Evolutionary conservation across 1,140 invertebrate genomes (phyloP).

Genomic region (Littorina saxatilis): DNA sequence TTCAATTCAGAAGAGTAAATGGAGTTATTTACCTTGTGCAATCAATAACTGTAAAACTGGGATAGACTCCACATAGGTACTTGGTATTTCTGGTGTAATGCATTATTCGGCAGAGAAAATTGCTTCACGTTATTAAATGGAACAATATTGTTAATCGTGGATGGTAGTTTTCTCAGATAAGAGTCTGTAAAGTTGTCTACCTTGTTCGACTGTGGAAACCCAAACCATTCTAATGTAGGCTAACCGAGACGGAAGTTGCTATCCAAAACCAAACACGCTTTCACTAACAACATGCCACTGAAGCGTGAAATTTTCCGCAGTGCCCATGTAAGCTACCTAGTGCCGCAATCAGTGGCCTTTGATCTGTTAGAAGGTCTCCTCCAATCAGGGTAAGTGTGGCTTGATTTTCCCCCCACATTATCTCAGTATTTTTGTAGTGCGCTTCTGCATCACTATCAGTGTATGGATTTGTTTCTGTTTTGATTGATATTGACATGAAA

Average conservation of each 20-base stretch:
- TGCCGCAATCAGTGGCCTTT: neutral
- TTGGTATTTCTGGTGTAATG: no score
- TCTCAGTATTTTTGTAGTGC: neutral
- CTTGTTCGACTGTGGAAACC: constrained; percentile 8
- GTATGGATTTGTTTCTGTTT: neutral
- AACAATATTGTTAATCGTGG: no score
- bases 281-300: neutral
- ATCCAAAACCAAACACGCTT: neutral
- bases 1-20: no score
- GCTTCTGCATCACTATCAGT: neutral
- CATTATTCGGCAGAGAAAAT: no score
- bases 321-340: neutral
- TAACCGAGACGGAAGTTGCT: neutral
- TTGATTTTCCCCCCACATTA: no score
- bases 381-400: neutral
- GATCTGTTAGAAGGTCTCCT: neutral
- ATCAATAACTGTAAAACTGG: no score
- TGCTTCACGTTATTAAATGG: no score
- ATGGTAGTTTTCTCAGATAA: no score
- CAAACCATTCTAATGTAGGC: neutral
- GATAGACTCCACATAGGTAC: no score
- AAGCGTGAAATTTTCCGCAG: neutral
- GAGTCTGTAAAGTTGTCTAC: no score
- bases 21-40: no score
- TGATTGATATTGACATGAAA: neutral